phyloP scores from a whole-genome alignment of 2,797 vertebrate genomes.

The Smutsia gigantea region DNA sequence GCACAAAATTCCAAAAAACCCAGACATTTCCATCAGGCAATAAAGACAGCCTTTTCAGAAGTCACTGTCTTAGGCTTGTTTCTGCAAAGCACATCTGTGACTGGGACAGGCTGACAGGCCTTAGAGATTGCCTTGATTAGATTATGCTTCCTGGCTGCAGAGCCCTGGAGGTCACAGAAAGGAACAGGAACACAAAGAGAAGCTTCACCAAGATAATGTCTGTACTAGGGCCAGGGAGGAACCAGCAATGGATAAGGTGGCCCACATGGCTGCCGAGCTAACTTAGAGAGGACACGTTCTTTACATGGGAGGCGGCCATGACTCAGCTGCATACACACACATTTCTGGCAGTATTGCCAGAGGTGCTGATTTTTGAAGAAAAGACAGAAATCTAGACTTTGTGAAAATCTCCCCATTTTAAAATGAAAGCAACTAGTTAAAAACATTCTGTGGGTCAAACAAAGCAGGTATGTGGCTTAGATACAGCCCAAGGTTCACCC shows the following conservation, averaged over 20 bases:
- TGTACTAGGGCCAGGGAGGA: neutral
- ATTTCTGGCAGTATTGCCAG: neutral
- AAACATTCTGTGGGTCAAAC: neutral
- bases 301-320: neutral
- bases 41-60: slow-evolving; percentile 9
- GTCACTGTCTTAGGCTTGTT: neutral
- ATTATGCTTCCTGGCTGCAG: neutral
- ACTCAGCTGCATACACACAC: neutral
- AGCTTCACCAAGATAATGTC: neutral
- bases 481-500: neutral
- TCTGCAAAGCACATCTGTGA: neutral
- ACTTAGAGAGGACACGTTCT: neutral
- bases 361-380: neutral
- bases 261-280: neutral
- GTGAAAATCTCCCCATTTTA: neutral
- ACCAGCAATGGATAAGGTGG: neutral
- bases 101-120: neutral
- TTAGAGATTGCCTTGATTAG: neutral
- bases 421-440: slow-evolving; percentile 6
- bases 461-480: neutral
- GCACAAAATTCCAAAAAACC: neutral
- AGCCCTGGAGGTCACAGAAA: neutral
- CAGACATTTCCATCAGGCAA: neutral
- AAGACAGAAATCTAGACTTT: neutral
- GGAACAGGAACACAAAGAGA: neutral